Evolutionary conservation across 2,113 vertebrate species (phyloP), one percentile per base, ranked within the genome.

Genomic region (Hiodon tergisus): DNA sequence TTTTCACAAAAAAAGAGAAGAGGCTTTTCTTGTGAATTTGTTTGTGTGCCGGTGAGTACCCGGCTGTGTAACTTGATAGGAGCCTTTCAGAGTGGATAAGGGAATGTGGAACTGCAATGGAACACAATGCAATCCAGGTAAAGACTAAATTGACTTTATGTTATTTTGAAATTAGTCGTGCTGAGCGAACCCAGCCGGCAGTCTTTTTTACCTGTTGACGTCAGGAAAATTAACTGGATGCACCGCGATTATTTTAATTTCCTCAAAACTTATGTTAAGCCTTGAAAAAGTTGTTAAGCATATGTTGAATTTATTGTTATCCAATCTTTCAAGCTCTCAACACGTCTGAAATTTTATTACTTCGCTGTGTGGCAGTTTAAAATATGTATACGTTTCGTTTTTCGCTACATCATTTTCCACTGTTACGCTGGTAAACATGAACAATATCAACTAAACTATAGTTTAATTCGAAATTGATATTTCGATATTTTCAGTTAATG

Each of bases 111-210:
- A 86, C 87, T 83, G 91, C 90, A 87, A 92, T 92, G 91, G 91
- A 92, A 89, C 90, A 90, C 87, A 92, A 90, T 89, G 88, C 87
- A 78, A 89, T 91, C 84, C 91, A 92, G 91, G 91, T 92, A 91
- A 91, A 83, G 78, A 78, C 77, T 77, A 84, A 76, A 77, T 77
- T 59, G 78, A 77, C 78, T 84, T 84, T 81, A 82, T 83, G 82
- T 83, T 73, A 83, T 83, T 84, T 80, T 77, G 55, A 70, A 73
- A 80, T 79, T 80, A 83, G 71, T 68, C 54, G 5, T 9, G 9
- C 8, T 11, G 10, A 57, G 74, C 53, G 5, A n/a, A 55, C 6
- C 47, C 3, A 7, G 47, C 11, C 54, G 14, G 47, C 78, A 77
- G 72, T 14, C n/a, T 66, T 9, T 9, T 54, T 73, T 10, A 65